Conservation (phyloP, 2,888 invertebrate genomes). For the Smittia aterrima region DNA sequence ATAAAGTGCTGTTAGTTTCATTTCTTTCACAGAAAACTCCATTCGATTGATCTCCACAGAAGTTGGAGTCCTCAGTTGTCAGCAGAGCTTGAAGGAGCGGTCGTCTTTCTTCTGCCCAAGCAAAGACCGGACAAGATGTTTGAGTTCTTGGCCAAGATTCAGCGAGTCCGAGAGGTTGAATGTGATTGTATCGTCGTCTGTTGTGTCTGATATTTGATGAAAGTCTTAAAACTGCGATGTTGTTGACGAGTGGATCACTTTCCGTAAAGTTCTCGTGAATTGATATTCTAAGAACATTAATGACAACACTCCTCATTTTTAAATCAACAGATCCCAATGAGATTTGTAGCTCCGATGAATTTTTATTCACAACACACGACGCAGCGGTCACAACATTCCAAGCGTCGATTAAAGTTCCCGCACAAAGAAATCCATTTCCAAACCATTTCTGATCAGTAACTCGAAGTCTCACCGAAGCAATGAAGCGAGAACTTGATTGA, state of each 20-base stretch:
- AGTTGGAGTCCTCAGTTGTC: too few species aligned
- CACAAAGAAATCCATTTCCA: conserved; percentile 18
- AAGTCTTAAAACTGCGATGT: not conserved
- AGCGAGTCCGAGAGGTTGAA: not conserved
- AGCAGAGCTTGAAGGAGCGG: not conserved
- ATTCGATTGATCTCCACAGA: not conserved
- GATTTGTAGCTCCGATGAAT: too few species aligned
- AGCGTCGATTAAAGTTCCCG: not conserved
- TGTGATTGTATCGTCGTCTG: not conserved
- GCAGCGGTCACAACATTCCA: not conserved
- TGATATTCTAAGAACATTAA: not conserved
- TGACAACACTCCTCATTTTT: not conserved
- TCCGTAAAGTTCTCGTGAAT: not conserved
- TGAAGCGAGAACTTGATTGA: not conserved
- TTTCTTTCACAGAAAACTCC: not conserved
- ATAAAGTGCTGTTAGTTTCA: not conserved
- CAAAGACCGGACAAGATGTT: not conserved
- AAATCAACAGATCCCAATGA: not conserved
- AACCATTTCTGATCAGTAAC: not conserved
- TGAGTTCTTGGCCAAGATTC: not conserved
- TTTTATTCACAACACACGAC: not conserved
- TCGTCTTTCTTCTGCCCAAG: not conserved
- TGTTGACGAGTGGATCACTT: not conserved
- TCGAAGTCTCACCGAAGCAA: conserved; percentile 26
- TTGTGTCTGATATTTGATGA: not conserved